Evolutionary conservation across 1,140 invertebrate species (phyloP), one percentile per base, ranked within the genome.

Genomic region (Capitella teleta): DNA sequence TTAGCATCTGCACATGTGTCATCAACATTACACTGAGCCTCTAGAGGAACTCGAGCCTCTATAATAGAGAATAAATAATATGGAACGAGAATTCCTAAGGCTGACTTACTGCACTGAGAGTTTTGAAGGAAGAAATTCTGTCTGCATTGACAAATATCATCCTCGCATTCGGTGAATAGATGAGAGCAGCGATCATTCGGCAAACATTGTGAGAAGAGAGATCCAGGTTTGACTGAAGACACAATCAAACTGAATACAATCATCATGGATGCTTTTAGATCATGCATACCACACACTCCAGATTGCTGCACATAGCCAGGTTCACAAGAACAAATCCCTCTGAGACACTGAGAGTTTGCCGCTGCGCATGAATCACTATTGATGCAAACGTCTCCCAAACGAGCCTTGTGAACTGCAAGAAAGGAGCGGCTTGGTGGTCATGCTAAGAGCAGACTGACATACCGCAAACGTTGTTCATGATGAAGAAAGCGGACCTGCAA

Each of bases 211-310:
- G n/a, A n/a, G n/a, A n/a, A n/a, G n/a, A n/a, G n/a, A n/a, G n/a
- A n/a, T n/a, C n/a, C n/a, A n/a, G n/a, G n/a, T n/a, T n/a, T n/a
- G n/a, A n/a, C n/a, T n/a, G n/a, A n/a, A n/a, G n/a, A n/a, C n/a
- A n/a, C n/a, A n/a, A 34, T 10, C 10, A n/a, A n/a, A n/a, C n/a
- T n/a, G n/a, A n/a, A n/a, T n/a, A n/a, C n/a, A n/a, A n/a, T n/a
- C n/a, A n/a, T n/a, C n/a, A n/a, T n/a, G n/a, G n/a, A n/a, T n/a
- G n/a, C n/a, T n/a, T n/a, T n/a, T n/a, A n/a, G n/a, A n/a, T n/a
- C n/a, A n/a, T 26, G 28, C 43, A 25, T 28, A 45, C 43, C 43
- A 4, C 43, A 45, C 23, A 2, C 28, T 25, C 43, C 43, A 25
- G 6, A 5, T 19, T 28, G 10, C 21, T 45, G 21, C 2, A 45